Percentiles rank a stretch among this genome's conserved stretches.
phyloP scores from a whole-genome alignment of 2,113 vertebrate genomes.

The Ictalurus furcatus region DNA sequence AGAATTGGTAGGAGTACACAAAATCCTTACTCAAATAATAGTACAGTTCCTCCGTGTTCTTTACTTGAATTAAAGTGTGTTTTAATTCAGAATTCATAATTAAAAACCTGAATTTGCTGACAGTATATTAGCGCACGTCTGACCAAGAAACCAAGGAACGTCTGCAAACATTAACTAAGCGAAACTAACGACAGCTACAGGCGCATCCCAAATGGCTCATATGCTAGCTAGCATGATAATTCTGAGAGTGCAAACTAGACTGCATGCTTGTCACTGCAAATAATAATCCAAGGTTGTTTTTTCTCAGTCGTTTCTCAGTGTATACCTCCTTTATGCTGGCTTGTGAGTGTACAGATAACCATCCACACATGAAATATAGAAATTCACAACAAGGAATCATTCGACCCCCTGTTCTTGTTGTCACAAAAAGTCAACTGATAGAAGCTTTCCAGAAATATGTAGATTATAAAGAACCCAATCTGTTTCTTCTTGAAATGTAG shows the following conservation, averaged over 20 bases:
- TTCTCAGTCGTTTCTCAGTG: background rate
- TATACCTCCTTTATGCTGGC: no score
- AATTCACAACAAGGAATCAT: background rate
- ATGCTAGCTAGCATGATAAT: background rate
- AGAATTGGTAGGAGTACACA: background rate
- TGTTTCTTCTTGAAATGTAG: background rate
- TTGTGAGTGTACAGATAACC: background rate
- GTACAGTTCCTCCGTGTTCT: background rate
- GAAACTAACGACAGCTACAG: background rate
- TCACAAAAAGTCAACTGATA: background rate
- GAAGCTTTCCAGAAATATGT: background rate
- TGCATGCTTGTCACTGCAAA: background rate
- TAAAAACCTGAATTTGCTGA: background rate
- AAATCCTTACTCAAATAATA: background rate
- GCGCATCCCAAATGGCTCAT: background rate
- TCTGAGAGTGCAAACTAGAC: background rate
- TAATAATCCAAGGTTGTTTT: no score
- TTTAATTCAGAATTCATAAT: background rate
- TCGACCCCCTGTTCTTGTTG: background rate
- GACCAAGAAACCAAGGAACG: background rate
- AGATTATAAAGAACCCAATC: background rate
- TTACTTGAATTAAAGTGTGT: background rate
- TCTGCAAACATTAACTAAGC: background rate
- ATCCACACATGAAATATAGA: background rate
- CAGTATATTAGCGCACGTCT: background rate